phyloP scores from a whole-genome alignment of 2,888 invertebrate species.

The Hemicrepidius hirtus region DNA sequence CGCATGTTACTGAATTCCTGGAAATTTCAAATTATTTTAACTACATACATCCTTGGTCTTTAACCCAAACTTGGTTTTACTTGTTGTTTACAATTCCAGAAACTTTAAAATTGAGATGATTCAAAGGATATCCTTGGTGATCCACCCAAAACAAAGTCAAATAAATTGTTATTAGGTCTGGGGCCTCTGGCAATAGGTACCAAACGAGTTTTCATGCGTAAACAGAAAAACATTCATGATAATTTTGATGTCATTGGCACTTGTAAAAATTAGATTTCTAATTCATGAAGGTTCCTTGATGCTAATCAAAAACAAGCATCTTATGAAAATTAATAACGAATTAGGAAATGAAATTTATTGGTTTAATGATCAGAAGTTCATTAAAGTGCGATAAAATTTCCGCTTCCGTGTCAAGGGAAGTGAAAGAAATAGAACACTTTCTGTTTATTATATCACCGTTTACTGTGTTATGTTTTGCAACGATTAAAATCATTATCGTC shows the following conservation, averaged over 20 bases:
- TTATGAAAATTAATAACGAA: no score
- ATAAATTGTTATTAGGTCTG: neutral
- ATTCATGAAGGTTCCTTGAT: neutral
- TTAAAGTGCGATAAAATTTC: neutral
- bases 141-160: neutral
- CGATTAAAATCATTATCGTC: constrained; percentile 17
- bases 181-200: neutral
- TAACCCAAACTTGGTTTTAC: no score
- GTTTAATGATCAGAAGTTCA: neutral
- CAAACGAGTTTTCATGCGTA: neutral
- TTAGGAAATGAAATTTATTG: no score
- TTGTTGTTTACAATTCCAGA: no score
- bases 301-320: no score
- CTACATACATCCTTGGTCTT: no score
- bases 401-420: constrained; percentile 1
- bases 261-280: neutral
- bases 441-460: constrained; percentile 9
- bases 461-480: constrained; percentile 3
- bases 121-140: constrained; percentile 1
- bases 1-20: no score
- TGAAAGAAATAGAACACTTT: constrained; percentile 21
- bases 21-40: no score
- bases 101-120: no score
- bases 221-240: constrained; percentile 6
- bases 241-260: neutral